Base-by-base conservation (phyloP, 2,797 vertebrate genomes). In the Delichon dasypus region DNA sequence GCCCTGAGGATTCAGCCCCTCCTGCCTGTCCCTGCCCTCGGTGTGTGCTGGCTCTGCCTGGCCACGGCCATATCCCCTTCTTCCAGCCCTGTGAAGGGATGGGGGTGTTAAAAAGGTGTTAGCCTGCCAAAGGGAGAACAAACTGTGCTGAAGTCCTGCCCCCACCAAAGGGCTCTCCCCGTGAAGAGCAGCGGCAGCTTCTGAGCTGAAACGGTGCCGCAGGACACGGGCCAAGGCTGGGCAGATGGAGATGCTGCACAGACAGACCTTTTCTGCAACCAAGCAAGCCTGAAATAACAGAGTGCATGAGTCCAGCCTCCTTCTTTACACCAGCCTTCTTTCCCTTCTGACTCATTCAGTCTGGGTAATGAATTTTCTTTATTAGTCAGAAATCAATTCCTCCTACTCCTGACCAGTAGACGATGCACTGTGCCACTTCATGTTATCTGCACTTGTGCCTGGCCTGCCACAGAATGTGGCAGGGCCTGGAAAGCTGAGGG, bases 321-420 rank as follows among this genome's bases (percentile, higher is more conserved):
- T 36, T 94, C 88, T 53, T 86, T 48, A 68, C 85, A 91, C 82
- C 93, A 95, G 75, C 87, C 54, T 91, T 94, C 91, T 11, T 90
- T 89, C 93, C 93, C 95, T 75, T 65, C 34, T 95, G 95, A 96
- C 88, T 96, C 92, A 96, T 71, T 64, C 87, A 85, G 77, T 48
- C 90, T 88, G 92, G 84, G 78, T 81, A 94, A 90, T 92, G 83
- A 90, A 88, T 96, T 96, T 95, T 89, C 88, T 82, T 77, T 95
- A 93, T 94, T 96, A 96, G 91, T 95, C 90, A 93, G 90, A 79
- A 97, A 97, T 93, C 88, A 93, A 90, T 96, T 94, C 89, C 89
- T 93, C 85, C 91, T 81, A 51, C 94, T 91, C 73, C 89, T 86
- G 91, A 36, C 88, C 94, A 85, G 87, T 44, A 95, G 88, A 88